Base-by-base conservation (phyloP, 1,140 invertebrate species). In the Forficula auricularia region DNA sequence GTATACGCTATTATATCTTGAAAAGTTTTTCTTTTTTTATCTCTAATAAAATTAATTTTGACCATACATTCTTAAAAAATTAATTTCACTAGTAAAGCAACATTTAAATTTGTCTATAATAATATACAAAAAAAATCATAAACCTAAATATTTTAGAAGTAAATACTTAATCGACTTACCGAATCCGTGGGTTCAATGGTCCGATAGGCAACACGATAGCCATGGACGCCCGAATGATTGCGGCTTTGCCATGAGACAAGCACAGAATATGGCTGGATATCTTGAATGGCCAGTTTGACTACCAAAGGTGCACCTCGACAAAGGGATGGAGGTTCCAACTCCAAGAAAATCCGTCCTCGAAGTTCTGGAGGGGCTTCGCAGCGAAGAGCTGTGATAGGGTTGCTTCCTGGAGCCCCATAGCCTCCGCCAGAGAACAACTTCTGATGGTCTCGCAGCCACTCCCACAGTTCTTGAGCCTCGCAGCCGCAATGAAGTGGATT, bases 231-330 rank as follows among this genome's bases (percentile, higher is more conserved):
- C 12, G 79, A 80, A 60, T 85, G 79, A 64, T 90, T 88, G 50
- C 84, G 71, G 49, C 82, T 83, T 57, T 88, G 80, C 86, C 86
- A 90, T 40, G 82, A 79, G 10, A 89, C 79, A 40, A 85, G 64
- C 22, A 89, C 75, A n/a, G 80, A 83, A 60, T 80, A 83, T 2
- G 83, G 82, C 59, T 87, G 82, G 22, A 89, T 81, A 57, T 88
- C 83, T 62, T 84, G 78, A 48, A 88, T 82, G 44, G 80, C 80
- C 18, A 91, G 66, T 57, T 81, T 78, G 33, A 79, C 65, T 46
- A 89, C 74, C 48, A 86, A 63, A 4, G 83, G 83, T 39, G 77
- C 68, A 43, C 83, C 77, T 27, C 38, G 14, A 56, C 85, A 91
- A 54, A 91, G 81, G 52, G 77, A 72, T 45, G 77, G 74, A 7